These are phyloP conservation scores for Turnix velox DNA, from an alignment of 2,113 vertebrate species.

Conservation along the genomic window DNA sequence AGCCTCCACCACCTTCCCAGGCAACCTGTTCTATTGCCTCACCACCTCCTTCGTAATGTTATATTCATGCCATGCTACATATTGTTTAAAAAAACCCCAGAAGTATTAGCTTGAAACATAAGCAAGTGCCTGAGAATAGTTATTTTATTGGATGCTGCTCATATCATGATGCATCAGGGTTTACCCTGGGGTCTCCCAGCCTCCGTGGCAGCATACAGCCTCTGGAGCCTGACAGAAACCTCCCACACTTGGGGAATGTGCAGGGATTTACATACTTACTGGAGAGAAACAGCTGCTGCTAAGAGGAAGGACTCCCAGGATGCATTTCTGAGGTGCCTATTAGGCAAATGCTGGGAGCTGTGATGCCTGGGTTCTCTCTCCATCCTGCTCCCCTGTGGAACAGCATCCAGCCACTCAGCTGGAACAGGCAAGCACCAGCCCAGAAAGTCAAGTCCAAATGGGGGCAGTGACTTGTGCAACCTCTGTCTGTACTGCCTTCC, in stretches of 20 bases:
- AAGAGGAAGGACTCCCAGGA: neutral
- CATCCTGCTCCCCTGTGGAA: neutral
- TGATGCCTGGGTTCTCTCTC: neutral
- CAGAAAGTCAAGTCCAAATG: neutral
- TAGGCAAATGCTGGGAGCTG: neutral
- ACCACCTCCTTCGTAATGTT: no score
- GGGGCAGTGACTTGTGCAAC: neutral
- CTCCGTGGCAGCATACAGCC: neutral
- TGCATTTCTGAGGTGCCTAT: neutral
- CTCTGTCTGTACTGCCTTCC: neutral
- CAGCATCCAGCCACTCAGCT: neutral
- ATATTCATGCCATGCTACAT: neutral
- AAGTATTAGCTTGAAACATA: neutral
- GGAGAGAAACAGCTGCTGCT: constrained; percentile 14
- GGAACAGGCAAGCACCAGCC: neutral
- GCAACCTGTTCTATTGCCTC: no score
- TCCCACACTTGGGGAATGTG: neutral
- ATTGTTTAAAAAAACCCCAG: neutral
- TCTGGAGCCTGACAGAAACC: neutral
- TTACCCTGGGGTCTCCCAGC: neutral
- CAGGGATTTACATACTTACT: neutral
- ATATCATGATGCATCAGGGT: neutral
- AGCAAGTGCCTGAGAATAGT: neutral
- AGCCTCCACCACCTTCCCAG: no score
- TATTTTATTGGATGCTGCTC: neutral